phyloP scores from a whole-genome alignment of 2,888 invertebrate species.

The Amphipoea lucens region DNA sequence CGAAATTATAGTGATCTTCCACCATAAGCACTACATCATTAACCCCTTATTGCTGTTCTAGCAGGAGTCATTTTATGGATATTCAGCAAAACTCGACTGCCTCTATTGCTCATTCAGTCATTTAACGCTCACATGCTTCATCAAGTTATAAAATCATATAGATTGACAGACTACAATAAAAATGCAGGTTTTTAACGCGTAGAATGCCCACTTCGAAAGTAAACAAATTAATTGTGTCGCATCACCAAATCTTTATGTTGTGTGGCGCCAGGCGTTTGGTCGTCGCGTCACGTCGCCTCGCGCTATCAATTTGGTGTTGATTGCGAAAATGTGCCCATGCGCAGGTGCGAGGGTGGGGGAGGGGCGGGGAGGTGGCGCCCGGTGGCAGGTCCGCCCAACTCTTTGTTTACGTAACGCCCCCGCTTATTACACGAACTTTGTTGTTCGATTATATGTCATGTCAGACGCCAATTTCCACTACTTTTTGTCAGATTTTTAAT shows the following conservation, averaged over 20 bases:
- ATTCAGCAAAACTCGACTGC: background rate
- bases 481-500: constrained; percentile 16
- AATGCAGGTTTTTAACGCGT: constrained; percentile 17
- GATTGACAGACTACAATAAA: background rate
- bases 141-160: background rate
- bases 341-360: constrained; percentile 78
- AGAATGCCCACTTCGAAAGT: constrained; percentile 33
- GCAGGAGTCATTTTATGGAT: background rate
- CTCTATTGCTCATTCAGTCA: background rate
- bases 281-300: constrained; percentile 48
- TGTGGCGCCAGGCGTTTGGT: constrained; percentile 71
- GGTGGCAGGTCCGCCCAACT: constrained; percentile 87
- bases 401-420: constrained; percentile 90
- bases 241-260: constrained; percentile 57
- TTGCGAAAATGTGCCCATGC: constrained; percentile 84
- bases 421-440: constrained; percentile 81
- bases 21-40: background rate
- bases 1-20: background rate
- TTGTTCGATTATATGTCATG: constrained; percentile 74
- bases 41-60: background rate
- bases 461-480: constrained; percentile 42
- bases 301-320: constrained; percentile 75
- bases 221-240: constrained; percentile 59
- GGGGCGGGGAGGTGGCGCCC: constrained; percentile 80
- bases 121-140: background rate